Percentiles rank a stretch among this genome's conserved stretches.
These are phyloP conservation scores for Todus mexicanus DNA, from an alignment of 2,797 vertebrate genomes.

Conservation along the genomic window DNA sequence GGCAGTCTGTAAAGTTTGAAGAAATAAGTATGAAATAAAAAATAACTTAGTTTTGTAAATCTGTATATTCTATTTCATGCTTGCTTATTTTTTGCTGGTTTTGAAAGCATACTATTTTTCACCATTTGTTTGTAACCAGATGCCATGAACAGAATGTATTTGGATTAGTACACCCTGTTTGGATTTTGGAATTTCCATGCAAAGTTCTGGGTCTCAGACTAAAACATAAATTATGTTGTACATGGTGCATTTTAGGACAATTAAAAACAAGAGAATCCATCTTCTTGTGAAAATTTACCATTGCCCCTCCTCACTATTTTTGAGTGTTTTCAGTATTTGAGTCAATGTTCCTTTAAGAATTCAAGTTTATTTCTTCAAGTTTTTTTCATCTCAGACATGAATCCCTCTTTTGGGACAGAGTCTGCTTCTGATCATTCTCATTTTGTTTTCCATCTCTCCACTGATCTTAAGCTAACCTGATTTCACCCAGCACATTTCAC, in stretches of 20 bases:
- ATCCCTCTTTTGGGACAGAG: background rate
- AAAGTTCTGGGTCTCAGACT: background rate
- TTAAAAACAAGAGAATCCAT: background rate
- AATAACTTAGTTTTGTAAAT: background rate
- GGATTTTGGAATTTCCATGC: background rate
- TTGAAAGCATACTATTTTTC: background rate
- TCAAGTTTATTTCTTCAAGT: background rate
- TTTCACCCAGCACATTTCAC: background rate
- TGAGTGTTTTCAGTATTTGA: background rate
- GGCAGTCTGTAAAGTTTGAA: background rate
- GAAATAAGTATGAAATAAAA: background rate
- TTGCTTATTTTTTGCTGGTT: background rate
- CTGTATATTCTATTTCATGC: background rate
- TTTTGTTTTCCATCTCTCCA: background rate
- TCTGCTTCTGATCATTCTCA: background rate
- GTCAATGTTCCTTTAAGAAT: background rate
- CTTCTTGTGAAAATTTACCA: background rate
- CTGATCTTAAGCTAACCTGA: background rate
- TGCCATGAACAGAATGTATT: background rate
- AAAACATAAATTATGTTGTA: background rate
- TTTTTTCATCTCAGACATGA: background rate
- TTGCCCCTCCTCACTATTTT: fast-evolving
- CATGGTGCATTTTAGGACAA: background rate
- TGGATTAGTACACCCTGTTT: background rate
- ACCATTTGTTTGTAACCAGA: background rate